These are phyloP conservation scores for Corythoichthys intestinalis DNA, from an alignment of 2,113 vertebrate genomes.

Conservation along the genomic window DNA sequence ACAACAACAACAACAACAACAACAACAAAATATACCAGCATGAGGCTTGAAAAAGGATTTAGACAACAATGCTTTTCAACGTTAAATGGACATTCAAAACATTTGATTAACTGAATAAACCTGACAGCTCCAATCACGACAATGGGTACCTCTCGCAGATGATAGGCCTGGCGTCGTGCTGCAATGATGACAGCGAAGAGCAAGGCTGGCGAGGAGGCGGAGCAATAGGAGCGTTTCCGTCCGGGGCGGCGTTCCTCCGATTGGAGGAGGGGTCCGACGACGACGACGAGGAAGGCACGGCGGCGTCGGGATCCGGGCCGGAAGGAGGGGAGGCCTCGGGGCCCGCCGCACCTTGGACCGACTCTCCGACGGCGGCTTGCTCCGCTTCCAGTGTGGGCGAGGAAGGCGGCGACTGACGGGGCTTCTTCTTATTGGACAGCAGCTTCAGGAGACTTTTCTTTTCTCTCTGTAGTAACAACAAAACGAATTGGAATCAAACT, in stretches of 20 bases:
- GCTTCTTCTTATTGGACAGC: conserved; percentile 90
- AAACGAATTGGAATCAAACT: not conserved
- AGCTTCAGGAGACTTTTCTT: conserved; percentile 94
- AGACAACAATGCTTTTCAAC: too few species aligned
- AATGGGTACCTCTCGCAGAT: conserved; percentile 87
- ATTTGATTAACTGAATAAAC: too few species aligned
- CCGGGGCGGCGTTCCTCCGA: conserved; percentile 75
- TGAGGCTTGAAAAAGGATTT: too few species aligned
- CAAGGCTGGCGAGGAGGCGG: conserved; percentile 92
- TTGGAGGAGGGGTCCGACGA: conserved; percentile 69
- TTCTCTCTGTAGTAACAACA: conserved; percentile 80
- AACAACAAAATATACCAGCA: too few species aligned
- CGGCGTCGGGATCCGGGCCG: conserved; percentile 70
- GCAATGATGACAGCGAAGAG: conserved; percentile 82
- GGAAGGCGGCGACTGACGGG: conserved; percentile 85
- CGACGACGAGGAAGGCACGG: conserved; percentile 44
- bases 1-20: too few species aligned
- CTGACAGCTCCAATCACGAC: too few species aligned
- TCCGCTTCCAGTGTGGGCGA: conserved; percentile 90
- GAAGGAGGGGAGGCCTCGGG: conserved; percentile 69
- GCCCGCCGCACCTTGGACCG: conserved; percentile 82
- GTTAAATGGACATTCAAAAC: too few species aligned
- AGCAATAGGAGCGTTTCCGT: conserved; percentile 77
- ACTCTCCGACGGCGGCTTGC: conserved; percentile 70
- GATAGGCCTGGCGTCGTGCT: conserved; percentile 84